Evolutionary conservation across 2,113 vertebrate species (phyloP).

Genomic region (Eublepharis macularius): DNA sequence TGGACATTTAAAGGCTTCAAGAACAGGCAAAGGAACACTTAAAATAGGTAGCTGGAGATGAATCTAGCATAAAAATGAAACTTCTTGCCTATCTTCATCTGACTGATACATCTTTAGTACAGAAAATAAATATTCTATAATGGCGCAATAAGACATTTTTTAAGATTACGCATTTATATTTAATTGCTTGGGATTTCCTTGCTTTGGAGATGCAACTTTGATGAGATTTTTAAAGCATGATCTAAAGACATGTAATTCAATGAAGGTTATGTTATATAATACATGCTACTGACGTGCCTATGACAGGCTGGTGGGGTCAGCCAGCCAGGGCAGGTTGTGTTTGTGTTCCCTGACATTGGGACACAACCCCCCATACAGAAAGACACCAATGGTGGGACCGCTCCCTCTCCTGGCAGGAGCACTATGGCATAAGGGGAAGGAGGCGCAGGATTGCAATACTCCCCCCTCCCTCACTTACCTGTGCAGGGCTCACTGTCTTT

Average conservation of each 20-base stretch:
- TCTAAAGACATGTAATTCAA: conserved; percentile 63
- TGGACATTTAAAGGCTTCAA: conserved; percentile 60
- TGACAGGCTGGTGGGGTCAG: no score
- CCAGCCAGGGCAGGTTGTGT: no score
- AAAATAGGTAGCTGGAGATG: conserved; percentile 61
- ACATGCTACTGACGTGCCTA: no score
- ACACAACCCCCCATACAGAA: no score
- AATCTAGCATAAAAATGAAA: conserved; percentile 65
- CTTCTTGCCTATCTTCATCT: conserved; percentile 67
- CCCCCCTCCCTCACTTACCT: no score
- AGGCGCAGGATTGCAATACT: no score
- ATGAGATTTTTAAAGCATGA: conserved; percentile 68
- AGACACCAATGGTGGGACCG: no score
- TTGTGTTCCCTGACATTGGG: no score
- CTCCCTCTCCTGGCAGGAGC: no score
- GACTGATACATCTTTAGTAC: conserved; percentile 56
- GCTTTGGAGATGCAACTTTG: conserved; percentile 70
- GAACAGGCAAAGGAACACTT: conserved; percentile 67
- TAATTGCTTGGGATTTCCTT: conserved; percentile 67
- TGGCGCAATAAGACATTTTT: conserved; percentile 66
- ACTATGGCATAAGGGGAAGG: no score
- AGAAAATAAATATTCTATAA: conserved; percentile 70
- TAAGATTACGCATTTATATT: conserved; percentile 69
- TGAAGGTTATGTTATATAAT: conserved; percentile 69
- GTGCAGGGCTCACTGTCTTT: no score